Conservation (phyloP, 1,140 invertebrate genomes). For the Magallana ariakensis region DNA sequence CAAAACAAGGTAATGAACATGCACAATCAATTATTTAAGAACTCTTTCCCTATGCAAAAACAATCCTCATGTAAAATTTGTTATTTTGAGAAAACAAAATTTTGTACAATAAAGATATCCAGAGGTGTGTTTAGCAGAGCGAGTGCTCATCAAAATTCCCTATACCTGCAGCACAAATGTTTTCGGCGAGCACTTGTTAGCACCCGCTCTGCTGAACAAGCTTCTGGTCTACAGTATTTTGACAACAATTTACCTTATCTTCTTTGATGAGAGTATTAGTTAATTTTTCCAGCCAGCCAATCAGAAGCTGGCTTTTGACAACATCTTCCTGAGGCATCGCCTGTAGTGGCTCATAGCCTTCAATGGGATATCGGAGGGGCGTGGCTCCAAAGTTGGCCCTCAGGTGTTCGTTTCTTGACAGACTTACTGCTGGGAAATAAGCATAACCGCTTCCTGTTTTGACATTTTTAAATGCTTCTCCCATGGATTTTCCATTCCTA, state of each 20-base stretch:
- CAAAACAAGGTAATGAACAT: too few relatives aligned
- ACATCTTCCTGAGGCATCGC: constrained; percentile 82
- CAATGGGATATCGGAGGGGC: constrained; percentile 84
- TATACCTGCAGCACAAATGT: too few relatives aligned
- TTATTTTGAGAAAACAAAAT: too few relatives aligned
- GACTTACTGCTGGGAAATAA: constrained; percentile 88
- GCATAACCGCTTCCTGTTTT: constrained; percentile 86
- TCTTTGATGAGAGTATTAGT: constrained; percentile 78
- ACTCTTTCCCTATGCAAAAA: too few relatives aligned
- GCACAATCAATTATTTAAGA: too few relatives aligned
- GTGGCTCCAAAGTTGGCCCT: constrained; percentile 89
- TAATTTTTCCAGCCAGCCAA: constrained; percentile 83
- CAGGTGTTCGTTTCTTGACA: constrained; percentile 87
- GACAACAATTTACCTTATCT: constrained; percentile 63
- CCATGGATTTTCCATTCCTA: constrained; percentile 88
- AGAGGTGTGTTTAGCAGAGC: too few relatives aligned
- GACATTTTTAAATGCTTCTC: constrained; percentile 87
- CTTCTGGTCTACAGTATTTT: too few relatives aligned
- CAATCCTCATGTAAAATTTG: too few relatives aligned
- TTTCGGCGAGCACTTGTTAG: too few relatives aligned
- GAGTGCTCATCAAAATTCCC: too few relatives aligned
- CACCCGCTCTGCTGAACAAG: too few relatives aligned
- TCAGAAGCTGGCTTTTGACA: constrained; percentile 81
- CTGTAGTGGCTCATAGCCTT: constrained; percentile 86
- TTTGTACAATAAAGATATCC: too few relatives aligned